Percentiles rank a stretch among this genome's conserved stretches.
Conservation (phyloP, 2,888 invertebrate genomes). For the Zygothrica quintamaculata region DNA sequence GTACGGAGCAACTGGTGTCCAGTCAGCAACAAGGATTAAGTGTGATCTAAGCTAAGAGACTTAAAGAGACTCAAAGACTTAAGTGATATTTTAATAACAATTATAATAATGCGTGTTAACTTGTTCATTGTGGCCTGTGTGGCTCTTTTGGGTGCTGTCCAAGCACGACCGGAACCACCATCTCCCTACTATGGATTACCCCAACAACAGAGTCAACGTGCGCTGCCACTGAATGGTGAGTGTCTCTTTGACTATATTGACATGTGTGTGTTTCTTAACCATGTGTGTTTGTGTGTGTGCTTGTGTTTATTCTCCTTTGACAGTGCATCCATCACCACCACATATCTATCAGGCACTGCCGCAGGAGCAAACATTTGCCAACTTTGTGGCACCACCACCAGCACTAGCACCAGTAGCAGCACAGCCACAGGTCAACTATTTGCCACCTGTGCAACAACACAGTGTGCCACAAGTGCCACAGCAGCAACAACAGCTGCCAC, state of each 20-base stretch:
- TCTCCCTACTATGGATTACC: conserved; percentile 83
- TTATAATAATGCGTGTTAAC: conserved; percentile 78
- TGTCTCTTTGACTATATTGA: conserved; percentile 36
- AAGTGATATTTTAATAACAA: conserved; percentile 33
- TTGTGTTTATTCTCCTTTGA: background rate
- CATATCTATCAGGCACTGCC: conserved; percentile 78
- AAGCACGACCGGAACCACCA: conserved; percentile 82
- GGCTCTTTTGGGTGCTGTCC: conserved; percentile 74
- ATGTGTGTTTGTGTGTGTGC: too few species aligned
- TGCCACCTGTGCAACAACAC: conserved; percentile 58
- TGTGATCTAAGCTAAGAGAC: conserved; percentile 85
- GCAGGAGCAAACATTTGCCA: conserved; percentile 66
- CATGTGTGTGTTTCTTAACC: too few species aligned
- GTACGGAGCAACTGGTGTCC: conserved; percentile 21
- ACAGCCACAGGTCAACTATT: conserved; percentile 60
- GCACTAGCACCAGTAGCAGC: conserved; percentile 43
- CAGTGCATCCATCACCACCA: conserved; percentile 63
- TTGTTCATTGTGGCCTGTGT: conserved; percentile 76
- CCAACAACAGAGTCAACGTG: conserved; percentile 83
- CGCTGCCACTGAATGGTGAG: conserved; percentile 85
- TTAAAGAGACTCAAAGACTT: conserved; percentile 46
- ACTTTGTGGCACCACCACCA: conserved; percentile 53
- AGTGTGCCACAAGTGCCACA: conserved; percentile 51
- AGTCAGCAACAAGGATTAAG: conserved; percentile 70
- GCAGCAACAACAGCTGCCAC: conserved; percentile 34